Base-by-base conservation (phyloP, 2,113 vertebrate species). In the Myrmecophaga tridactyla region DNA sequence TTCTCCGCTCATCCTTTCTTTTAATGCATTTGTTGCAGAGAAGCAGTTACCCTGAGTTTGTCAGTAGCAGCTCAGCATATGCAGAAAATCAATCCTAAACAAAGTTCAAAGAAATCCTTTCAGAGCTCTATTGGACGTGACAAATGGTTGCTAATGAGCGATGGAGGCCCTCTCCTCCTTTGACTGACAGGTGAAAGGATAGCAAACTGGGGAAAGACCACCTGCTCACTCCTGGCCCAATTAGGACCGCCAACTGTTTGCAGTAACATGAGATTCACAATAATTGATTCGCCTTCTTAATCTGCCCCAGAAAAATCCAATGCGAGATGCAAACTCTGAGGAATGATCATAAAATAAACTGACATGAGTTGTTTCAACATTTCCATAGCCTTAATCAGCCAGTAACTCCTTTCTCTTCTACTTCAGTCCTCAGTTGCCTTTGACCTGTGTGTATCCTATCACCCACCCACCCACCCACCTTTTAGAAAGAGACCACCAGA, bases 171-270 rank as follows among this genome's bases (percentile, higher is more conserved):
- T 98, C 98, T 97, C 97, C 98, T 97, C 89, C 94, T 95, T 94
- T 98, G 97, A 98, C 96, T 98, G 98, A 98, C 98, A 98, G 98
- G 98, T 98, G 98, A 98, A 98, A 97, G 97, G 96, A 96, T 96
- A 97, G 97, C 95, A 96, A 98, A 96, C 96, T 85, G 92, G 97
- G 95, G 97, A 97, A 96, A 96, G 89, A 96, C 98, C 98, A 98
- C 98, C 98, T 98, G 98, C 98, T 98, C 96, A 96, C 97, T 98
- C 92, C 95, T 97, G 97, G 96, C 96, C 97, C 97, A 98, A 98
- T 98, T 98, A 98, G 98, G 98, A 98, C 96, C 96, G 97, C 97
- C 97, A 97, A 98, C 97, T 97, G 96, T 98, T 97, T 97, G 89
- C 94, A 76, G 93, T 95, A 98, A 97, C 94, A 90, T 51, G 97